Conservation (phyloP, 2,113 vertebrate genomes). For the Diadophis punctatus region DNA sequence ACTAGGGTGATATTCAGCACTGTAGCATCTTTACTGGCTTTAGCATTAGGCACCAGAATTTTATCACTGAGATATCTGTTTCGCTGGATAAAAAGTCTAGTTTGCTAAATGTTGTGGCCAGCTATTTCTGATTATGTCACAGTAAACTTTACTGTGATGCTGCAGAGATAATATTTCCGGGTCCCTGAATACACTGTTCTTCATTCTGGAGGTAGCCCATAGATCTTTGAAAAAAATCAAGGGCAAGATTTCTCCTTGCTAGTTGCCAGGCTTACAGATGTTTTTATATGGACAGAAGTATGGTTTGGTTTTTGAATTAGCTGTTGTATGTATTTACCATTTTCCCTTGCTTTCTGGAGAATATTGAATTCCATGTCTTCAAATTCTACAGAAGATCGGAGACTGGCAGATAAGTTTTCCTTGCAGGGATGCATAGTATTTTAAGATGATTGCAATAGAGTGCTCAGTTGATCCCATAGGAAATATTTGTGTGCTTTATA, state of each 20-base stretch:
- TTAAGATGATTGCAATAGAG: not conserved
- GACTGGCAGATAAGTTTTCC: not conserved
- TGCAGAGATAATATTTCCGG: constrained; percentile 26
- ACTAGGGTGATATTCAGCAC: not conserved
- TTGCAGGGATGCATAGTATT: constrained; percentile 1
- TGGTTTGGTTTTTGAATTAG: constrained; percentile 11
- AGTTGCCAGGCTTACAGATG: not conserved
- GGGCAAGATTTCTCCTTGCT: constrained; percentile 1
- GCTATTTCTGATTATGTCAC: constrained; percentile 11
- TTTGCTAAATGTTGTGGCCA: constrained; percentile 23
- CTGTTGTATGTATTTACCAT: constrained; percentile 4
- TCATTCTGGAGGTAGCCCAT: constrained; percentile 38
- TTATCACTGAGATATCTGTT: constrained; percentile 1
- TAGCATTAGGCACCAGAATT: not conserved
- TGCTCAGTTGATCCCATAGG: not conserved
- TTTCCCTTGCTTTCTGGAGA: constrained; percentile 8
- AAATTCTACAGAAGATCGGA: not conserved
- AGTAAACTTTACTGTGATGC: constrained; percentile 19
- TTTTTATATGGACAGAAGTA: constrained; percentile 11
- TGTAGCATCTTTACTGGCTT: not conserved
- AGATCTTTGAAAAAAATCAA: constrained; percentile 33
- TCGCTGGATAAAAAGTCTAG: constrained; percentile 14
- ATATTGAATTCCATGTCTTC: constrained; percentile 18
- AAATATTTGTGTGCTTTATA: not conserved
- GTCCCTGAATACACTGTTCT: constrained; percentile 34